Evolutionary conservation across 2,113 vertebrate genomes (phyloP), one percentile per base, ranked within the genome.

Genomic region (Lipotes vexillifer): DNA sequence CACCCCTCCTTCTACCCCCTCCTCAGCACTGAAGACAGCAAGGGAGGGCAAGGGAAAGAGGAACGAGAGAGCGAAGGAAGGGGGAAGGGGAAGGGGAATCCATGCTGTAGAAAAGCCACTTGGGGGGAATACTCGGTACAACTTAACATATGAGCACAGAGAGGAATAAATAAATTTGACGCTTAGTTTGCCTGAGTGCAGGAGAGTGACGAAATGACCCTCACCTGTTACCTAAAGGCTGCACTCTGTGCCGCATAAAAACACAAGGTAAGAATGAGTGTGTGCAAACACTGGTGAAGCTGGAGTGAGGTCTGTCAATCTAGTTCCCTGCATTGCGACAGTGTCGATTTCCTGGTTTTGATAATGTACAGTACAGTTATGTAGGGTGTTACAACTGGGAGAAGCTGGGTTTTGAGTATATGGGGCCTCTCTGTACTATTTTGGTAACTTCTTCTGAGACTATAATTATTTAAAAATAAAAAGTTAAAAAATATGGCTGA

Each of bases 391-490:
- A 92, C 55, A 95, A 72, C n/a, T 46, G n/a, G 44, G 72, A 80
- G 44, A 71, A 59, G 78, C 5, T 87, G 78, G 88, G 57, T 41
- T 72, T 69, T 77, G 49, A 71, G 57, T 74, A 36, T 8, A 72
- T 17, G 38, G n/a, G 21, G 49, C 21, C 33, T 55, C 17, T 80
- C 77, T 78, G 14, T 65, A 57, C 65, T 93, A 88, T 61, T 88
- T 84, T 21, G 63, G 33, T 11, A 91, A 82, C 55, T 96, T 90
- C 46, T 92, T 93, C 61, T 91, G 68, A 89, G 61, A 92, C n/a
- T 61, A 44, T 12, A 89, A 80, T 88, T 80, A 82, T 55, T 92
- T 92, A 72, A 77, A 96, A 94, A 71, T 11, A 52, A 74, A 84
- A 96, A 88, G 18, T 66, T 65, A 31, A 75, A 77, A 77, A 52